phyloP scores from a whole-genome alignment of 2,888 invertebrate species.

The Biston stratarius region DNA sequence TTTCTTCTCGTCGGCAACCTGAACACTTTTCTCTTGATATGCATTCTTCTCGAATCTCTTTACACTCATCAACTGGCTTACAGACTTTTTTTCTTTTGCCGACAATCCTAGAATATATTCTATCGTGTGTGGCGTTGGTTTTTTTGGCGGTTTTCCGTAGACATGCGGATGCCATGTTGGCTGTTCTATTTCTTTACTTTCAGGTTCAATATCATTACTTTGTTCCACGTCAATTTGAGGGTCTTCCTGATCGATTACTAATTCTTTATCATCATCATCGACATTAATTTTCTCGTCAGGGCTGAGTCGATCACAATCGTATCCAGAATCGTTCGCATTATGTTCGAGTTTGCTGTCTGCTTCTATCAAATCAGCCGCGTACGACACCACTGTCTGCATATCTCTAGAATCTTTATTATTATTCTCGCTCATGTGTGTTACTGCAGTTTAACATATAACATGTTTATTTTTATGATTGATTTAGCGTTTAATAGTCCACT shows the following conservation, averaged over 20 bases:
- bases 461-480: conserved; percentile 84
- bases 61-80: conserved; percentile 71
- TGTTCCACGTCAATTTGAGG: conserved; percentile 48
- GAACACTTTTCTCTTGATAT: conserved; percentile 59
- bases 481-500: conserved; percentile 72
- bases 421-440: conserved; percentile 76
- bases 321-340: conserved; percentile 57
- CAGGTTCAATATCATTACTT: conserved; percentile 40
- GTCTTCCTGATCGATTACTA: conserved; percentile 64
- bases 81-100: conserved; percentile 50
- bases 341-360: conserved; percentile 60
- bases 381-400: conserved; percentile 79
- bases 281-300: conserved; percentile 71
- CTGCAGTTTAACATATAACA: conserved; percentile 67
- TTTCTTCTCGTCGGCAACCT: conserved; percentile 55
- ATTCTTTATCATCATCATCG: conserved; percentile 66
- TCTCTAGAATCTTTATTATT: conserved; percentile 54
- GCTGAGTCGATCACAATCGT: conserved; percentile 62
- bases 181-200: conserved; percentile 59
- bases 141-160: conserved; percentile 92
- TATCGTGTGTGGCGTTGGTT: conserved; percentile 95
- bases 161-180: conserved; percentile 95
- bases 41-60: conserved; percentile 54
- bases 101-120: conserved; percentile 93
- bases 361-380: conserved; percentile 64